A percentile compares a stretch with the other conserved stretches of the same genome.
phyloP scores from a whole-genome alignment of 2,113 vertebrate species.

The Chaenocephalus aceratus region DNA sequence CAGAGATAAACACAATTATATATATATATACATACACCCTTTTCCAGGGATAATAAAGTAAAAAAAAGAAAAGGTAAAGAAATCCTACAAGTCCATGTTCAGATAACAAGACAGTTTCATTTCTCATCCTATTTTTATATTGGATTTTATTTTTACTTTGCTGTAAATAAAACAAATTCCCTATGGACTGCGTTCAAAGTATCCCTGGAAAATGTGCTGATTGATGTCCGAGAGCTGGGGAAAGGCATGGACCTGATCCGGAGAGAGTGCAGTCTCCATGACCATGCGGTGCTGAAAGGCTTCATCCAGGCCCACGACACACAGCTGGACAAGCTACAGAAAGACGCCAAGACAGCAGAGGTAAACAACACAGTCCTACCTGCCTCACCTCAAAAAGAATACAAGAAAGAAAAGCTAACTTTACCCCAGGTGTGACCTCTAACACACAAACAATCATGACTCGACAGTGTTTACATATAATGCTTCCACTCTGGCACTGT shows the following conservation, averaged over 20 bases:
- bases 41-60: no score
- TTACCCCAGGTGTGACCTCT: conserved; percentile 17
- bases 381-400: conserved; percentile 16
- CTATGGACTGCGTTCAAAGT: conserved; percentile 77
- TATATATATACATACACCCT: no score
- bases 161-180: background rate
- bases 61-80: no score
- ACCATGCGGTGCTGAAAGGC: conserved; percentile 89
- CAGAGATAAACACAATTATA: no score
- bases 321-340: conserved; percentile 93
- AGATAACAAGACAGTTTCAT: no score
- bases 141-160: background rate
- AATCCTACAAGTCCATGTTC: no score
- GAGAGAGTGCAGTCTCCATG: conserved; percentile 91
- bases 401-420: conserved; percentile 16
- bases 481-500: conserved; percentile 35
- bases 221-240: conserved; percentile 95
- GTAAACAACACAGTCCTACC: conserved; percentile 66
- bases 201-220: conserved; percentile 95
- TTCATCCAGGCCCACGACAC: conserved; percentile 90
- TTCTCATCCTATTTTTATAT: no score
- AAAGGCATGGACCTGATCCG: conserved; percentile 96
- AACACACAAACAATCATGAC: conserved; percentile 14
- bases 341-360: conserved; percentile 92
- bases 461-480: conserved; percentile 62